Conservation (phyloP, 92 coral and sea anemone genomes). For the Palythoa grandiflora region DNA sequence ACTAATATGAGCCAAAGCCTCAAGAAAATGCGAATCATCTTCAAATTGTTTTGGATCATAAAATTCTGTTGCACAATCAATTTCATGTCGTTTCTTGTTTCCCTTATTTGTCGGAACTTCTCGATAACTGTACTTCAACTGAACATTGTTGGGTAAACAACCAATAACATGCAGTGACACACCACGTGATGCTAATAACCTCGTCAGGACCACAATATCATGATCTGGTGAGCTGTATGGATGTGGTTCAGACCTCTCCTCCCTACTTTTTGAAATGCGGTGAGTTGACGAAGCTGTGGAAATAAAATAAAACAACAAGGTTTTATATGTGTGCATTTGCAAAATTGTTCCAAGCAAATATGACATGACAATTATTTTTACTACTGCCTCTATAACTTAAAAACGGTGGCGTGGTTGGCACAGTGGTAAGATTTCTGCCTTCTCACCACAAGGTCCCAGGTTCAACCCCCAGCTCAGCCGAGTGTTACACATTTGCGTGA, state of each 20-base stretch:
- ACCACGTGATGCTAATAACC: constrained; percentile 43
- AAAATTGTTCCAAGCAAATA: too few species aligned
- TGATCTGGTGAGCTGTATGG: constrained; percentile 7
- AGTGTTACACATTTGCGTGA: too few species aligned
- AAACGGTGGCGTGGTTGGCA: too few species aligned
- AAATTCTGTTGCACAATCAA: constrained; percentile 9
- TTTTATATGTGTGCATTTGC: background rate
- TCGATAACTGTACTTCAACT: background rate
- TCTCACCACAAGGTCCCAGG: too few species aligned
- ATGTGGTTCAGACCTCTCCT: background rate
- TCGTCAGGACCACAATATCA: constrained; percentile 8
- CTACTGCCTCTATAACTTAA: too few species aligned
- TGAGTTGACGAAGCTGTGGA: constrained; percentile 16
- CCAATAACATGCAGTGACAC: constrained; percentile 33
- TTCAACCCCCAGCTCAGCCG: too few species aligned
- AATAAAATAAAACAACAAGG: background rate
- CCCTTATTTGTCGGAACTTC: background rate
- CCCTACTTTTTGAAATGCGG: background rate
- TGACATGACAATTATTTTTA: too few species aligned
- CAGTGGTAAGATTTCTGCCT: too few species aligned
- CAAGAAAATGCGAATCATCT: constrained; percentile 32
- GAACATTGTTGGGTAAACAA: constrained; percentile 27
- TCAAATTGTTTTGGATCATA: constrained; percentile 21
- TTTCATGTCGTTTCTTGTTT: background rate
- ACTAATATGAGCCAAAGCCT: constrained; percentile 39